Evolutionary conservation across 2,797 vertebrate species (phyloP).

Genomic region (Lithobates pipiens): DNA sequence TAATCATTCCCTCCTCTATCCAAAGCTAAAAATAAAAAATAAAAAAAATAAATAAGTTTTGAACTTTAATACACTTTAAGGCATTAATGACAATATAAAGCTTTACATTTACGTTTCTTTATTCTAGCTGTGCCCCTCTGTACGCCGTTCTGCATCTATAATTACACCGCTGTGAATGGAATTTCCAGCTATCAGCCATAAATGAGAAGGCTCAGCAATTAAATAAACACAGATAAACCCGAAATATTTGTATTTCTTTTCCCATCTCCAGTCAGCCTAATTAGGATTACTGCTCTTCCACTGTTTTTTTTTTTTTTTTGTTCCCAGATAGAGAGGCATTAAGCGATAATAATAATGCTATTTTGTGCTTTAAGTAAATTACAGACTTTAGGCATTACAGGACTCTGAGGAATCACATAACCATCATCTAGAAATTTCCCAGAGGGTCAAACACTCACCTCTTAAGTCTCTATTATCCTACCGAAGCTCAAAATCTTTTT

Average conservation of each 20-base stretch:
- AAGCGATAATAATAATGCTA: conserved; percentile 30
- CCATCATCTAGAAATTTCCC: conserved; percentile 17
- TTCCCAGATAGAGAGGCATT: conserved; percentile 23
- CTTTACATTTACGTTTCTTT: conserved; percentile 2
- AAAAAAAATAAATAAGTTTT: too few species aligned
- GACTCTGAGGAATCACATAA: conserved; percentile 9
- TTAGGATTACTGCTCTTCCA: conserved; percentile 9
- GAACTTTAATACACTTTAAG: not conserved
- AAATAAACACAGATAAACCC: conserved; percentile 27
- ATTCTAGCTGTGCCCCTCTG: not conserved
- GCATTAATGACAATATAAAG: not conserved
- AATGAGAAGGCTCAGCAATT: conserved; percentile 8
- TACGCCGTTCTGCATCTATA: not conserved
- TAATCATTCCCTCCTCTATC: too few species aligned
- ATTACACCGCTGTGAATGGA: not conserved
- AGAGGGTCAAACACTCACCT: not conserved
- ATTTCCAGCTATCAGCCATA: conserved; percentile 10
- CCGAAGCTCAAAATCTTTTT: not conserved
- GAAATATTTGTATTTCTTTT: conserved; percentile 8
- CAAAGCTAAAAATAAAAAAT: too few species aligned
- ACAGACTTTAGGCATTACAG: conserved; percentile 2
- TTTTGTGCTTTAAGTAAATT: conserved; percentile 31
- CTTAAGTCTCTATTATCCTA: conserved; percentile 19
- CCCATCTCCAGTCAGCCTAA: not conserved
- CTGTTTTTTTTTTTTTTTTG: not conserved